Evolutionary conservation across 2,113 vertebrate species (phyloP).

Genomic region (Crypturellus undulatus): DNA sequence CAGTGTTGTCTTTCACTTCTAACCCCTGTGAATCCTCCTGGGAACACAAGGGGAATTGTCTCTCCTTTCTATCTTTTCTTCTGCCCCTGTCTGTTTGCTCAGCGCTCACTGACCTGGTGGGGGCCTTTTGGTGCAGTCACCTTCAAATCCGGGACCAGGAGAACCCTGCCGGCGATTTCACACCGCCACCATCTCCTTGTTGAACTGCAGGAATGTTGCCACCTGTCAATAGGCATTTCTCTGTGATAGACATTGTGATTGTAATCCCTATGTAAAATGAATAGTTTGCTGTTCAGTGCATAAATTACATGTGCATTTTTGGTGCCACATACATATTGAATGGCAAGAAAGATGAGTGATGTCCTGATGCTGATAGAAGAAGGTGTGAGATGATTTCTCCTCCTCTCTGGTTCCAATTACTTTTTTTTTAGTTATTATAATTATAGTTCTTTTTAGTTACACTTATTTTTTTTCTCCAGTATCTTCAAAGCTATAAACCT

Average conservation of each 20-base stretch:
- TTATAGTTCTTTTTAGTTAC: not conserved
- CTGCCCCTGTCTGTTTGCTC: fast-evolving
- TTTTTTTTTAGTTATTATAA: not conserved
- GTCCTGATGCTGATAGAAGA: fast-evolving
- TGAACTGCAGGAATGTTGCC: not conserved
- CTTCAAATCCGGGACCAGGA: too few species aligned
- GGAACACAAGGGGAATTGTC: not conserved
- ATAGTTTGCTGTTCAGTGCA: fast-evolving
- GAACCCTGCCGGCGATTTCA: not conserved
- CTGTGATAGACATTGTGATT: not conserved
- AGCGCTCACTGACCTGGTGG: fast-evolving
- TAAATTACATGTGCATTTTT: not conserved
- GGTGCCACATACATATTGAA: not conserved
- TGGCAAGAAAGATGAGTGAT: fast-evolving
- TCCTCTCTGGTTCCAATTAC: not conserved
- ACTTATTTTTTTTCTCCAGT: not conserved
- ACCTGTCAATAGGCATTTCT: not conserved
- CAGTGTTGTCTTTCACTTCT: not conserved
- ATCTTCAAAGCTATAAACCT: not conserved
- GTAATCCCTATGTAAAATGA: not conserved
- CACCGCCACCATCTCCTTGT: fast-evolving
- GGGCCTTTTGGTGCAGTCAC: not conserved
- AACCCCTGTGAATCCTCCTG: not conserved
- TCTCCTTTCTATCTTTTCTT: not conserved
- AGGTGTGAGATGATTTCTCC: not conserved